Base-by-base conservation (phyloP, 1,140 invertebrate genomes). In the Lineus longissimus region DNA sequence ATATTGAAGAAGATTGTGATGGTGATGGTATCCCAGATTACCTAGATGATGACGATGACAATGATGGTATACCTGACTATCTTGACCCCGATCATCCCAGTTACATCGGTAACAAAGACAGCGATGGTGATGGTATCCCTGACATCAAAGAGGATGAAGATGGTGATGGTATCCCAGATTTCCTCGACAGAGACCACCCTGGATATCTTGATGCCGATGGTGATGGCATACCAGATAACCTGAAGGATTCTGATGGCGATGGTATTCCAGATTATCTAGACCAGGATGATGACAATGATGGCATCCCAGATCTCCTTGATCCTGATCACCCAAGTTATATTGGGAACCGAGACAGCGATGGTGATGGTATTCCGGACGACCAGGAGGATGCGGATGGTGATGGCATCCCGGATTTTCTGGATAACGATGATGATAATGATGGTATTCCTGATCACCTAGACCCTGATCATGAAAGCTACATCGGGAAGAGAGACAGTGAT, bases 61-160 rank as follows among this genome's bases (percentile, higher is more conserved):
- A 63, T 45, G 74, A 78, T 64, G 78, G 78, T 15, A 75, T 79
- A 27, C 76, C 74, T 30, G 71, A 79, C 57, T 41, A 72, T 59
- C 59, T 67, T 29, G 73, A 77, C 17, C 62, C 73, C 29, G 69
- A 65, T 47, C 57, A 78, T 78, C 43, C 76, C 76, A 0, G 73
- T 79, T 58, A 60, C 71, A 61, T 27, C 69, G 40, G 72, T 55
- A 56, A 76, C 27, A 65, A 70, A 55, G 74, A 78, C 56, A 66
- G 66, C 41, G 75, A 77, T 63, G 69, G 67, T 41, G 73, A 75
- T 66, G 74, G 75, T n/a, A 77, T 74, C 40, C 73, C 72, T 17
- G 70, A 73, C 59, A 43, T 71, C 45, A 25, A 64, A 27, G 71
- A 74, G 62, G 73, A 75, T 36, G 59, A 43, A 13, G 73, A 77